Evolutionary conservation across 2,888 invertebrate genomes (phyloP), one percentile per base, ranked within the genome.

Genomic region (Brenthis hecate): DNA sequence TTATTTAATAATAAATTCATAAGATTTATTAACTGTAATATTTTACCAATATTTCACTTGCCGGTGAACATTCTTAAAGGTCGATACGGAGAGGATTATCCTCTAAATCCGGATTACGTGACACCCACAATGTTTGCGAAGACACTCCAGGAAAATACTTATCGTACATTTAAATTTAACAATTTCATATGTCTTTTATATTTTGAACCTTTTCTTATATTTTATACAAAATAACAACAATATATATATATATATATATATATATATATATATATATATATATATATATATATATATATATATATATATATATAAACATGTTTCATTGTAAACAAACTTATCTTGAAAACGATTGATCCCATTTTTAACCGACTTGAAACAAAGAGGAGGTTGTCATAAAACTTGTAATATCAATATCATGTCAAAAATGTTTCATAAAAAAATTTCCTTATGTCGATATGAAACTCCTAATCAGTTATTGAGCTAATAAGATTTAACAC

Each of bases 51-150:
- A 72, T 72, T 74, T 72, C 72, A 66, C 71, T 68, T 61, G 36
- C 70, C 61, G 65, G 69, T 67, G 72, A 73, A 74, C 75, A 70
- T 70, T 64, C 73, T 72, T 71, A 73, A 74, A 73, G 70, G 71
- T 73, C 73, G 69, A 73, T 73, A 71, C 66, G 60, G 62, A 56
- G 61, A 51, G 71, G 73, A 75, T 75, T 74, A 75, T 74, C 73
- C 74, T 71, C 60, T 71, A 73, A 75, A 75, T 75, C 74, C 72
- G 74, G 74, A 74, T 75, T 72, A 73, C 75, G 75, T 73, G 72
- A 74, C 72, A 73, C 72, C 72, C 74, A 67, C 69, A 73, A 73
- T 73, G 72, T 75, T 72, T 73, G 72, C 70, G 51, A 61, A 70
- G 71, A 70, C 64, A 56, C 62, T 69, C 36, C 47, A 57, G 70